Evolutionary conservation across 2,888 invertebrate genomes (phyloP), one percentile per base, ranked within the genome.

Genomic region (Limnephilus marmoratus): DNA sequence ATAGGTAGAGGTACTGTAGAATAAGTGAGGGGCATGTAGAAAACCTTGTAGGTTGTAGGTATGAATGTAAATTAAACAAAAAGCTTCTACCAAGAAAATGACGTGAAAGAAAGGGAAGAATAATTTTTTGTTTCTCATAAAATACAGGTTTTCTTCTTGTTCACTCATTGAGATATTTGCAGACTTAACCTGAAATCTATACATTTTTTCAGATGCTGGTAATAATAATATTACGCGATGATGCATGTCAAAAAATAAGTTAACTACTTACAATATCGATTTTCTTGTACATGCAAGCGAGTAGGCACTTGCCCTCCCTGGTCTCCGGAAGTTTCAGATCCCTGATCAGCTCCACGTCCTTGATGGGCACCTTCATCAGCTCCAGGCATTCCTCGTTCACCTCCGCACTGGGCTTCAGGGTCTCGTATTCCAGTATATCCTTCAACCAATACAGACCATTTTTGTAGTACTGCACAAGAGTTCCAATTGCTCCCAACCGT

Each of bases 221-320:
- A 18, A 53, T 4, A 15, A 53, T 0, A 53, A 53, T 53, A 53
- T n/a, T 37, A 86, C 45, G n/a, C 18, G 68, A 24, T 68, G 68
- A 68, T 24, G 24, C 31, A 82, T 5, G 53, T 45, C 4, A 45
- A 45, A 45, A 24, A 24, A 68, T 68, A 37, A 24, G 24, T 37
- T 12, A 5, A 31, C 31, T 89, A 90, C 94, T 94, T 94, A 95
- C 95, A 87, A 95, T 94, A 13, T 94, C 94, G 13, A 95, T 94
- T 93, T 95, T 94, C 93, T 95, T 94, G 94, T 95, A 94, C 34
- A 95, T 91, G 92, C 95, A 95, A 83, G 95, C 94, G 4, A 94
- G 94, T 91, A 95, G 93, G 90, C 95, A 95, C 93, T 95, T 95
- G 24, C 94, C 94, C 87, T 94, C 94, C 9, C 92, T 94, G 11